Evolutionary conservation across 2,797 vertebrate species (phyloP), one percentile per base, ranked within the genome.

Genomic region (Amazona ochrocephala): DNA sequence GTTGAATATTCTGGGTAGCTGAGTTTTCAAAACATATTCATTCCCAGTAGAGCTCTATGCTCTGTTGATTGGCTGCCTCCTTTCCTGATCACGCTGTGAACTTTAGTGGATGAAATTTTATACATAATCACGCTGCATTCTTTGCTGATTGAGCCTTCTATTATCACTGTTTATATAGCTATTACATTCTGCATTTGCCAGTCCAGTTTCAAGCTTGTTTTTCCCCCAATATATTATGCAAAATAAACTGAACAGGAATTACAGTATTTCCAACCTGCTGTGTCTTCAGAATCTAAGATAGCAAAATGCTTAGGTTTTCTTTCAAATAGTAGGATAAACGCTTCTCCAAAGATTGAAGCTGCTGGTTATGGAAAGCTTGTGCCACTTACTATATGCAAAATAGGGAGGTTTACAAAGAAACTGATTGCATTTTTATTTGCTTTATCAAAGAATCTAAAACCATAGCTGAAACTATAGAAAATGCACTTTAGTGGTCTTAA

Each of bases 391-490:
- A 76, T 92, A 97, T 97, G 95, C 95, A 98, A 97, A 98, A 94
- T 86, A 93, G 89, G 51, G 71, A 95, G 86, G 95, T 78, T 97
- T 96, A 98, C 97, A 98, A 97, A 97, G 96, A 96, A 94, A 93
- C 96, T 97, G 97, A 98, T 98, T 98, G 80, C 96, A 96, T 97
- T 95, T 97, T 97, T 97, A 97, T 97, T 98, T 97, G 89, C 95
- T 97, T 97, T 96, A 97, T 96, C 96, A 88, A 96, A 95, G 92
- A 94, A 90, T 97, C 89, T 91, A 96, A 96, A 97, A 95, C 65
- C 90, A 95, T 93, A 94, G 93, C 96, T 96, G 90, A 95, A 97
- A 96, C 71, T 78, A 94, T 90, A 95, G 95, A 94, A 96, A 96
- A 95, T 71, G 88, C 37, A 91, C 94, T 97, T 97, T 84, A 95